Conservation (phyloP, 2,113 vertebrate species). For the Gadus macrocephalus region DNA sequence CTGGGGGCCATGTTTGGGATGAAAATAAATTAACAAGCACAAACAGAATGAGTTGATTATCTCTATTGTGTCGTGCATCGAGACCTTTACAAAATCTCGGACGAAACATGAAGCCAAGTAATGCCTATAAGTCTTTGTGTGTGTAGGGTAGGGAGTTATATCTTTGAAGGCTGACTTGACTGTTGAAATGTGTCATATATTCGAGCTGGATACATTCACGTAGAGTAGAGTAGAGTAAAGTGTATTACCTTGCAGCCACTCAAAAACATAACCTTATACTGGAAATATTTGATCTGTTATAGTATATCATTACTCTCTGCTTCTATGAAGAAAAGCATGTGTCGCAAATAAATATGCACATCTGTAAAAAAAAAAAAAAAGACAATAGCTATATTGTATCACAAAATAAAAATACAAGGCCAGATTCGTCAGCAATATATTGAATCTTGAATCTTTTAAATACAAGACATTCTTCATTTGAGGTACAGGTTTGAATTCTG, state of each 20-base stretch:
- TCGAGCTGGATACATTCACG: constrained; percentile 60
- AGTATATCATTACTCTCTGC: constrained; percentile 5
- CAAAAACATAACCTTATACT: constrained; percentile 30
- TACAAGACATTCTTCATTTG: constrained; percentile 10
- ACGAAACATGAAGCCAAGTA: constrained; percentile 20
- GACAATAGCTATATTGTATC: constrained; percentile 19
- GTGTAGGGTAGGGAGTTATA: constrained; percentile 37
- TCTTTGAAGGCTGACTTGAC: constrained; percentile 19
- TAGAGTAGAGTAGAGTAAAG: constrained; percentile 54
- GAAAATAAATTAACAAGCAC: constrained; percentile 43
- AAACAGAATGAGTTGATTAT: constrained; percentile 23
- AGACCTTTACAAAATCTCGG: constrained; percentile 26
- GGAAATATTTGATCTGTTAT: constrained; percentile 21
- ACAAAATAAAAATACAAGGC: constrained; percentile 24
- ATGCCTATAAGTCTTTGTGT: constrained; percentile 37
- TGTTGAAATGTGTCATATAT: constrained; percentile 20
- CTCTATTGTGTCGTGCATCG: constrained; percentile 27
- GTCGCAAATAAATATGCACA: constrained; percentile 46
- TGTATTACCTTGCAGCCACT: constrained; percentile 51
- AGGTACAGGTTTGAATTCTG: neutral
- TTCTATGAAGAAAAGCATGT: constrained; percentile 27
- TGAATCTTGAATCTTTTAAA: neutral
- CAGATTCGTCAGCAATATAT: constrained; percentile 2
- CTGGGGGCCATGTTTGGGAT: constrained; percentile 9
- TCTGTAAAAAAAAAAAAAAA: constrained; percentile 16